Conservation (phyloP, 1,140 invertebrate species). For the Drosophila suzukii region DNA sequence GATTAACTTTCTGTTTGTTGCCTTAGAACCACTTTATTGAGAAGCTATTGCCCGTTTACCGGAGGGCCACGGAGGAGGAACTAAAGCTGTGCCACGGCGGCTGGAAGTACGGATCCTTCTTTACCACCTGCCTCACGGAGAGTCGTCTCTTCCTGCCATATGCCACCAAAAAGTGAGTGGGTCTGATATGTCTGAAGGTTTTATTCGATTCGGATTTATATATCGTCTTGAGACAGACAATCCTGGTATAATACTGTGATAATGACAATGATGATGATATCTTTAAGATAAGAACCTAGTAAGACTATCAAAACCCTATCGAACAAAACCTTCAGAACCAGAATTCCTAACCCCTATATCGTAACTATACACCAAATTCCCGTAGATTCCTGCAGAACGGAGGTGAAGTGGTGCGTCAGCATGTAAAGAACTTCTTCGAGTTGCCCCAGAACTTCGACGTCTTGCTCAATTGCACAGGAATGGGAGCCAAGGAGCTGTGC, state of each 20-base stretch:
- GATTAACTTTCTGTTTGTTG: constrained; percentile 32
- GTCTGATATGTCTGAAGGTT: not conserved
- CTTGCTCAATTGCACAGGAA: constrained; percentile 95
- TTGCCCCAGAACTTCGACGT: constrained; percentile 89
- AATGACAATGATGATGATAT: too few species aligned
- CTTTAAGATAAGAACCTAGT: too few species aligned
- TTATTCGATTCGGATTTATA: not conserved
- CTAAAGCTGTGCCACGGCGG: constrained; percentile 88
- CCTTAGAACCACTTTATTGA: constrained; percentile 91
- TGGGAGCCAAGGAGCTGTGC: constrained; percentile 91
- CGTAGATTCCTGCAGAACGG: constrained; percentile 86
- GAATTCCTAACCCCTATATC: too few species aligned
- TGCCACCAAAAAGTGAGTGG: constrained; percentile 87
- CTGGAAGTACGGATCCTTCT: constrained; percentile 93
- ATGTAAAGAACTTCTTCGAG: constrained; percentile 87
- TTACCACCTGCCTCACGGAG: constrained; percentile 91
- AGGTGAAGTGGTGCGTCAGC: constrained; percentile 86
- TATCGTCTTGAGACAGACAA: too few species aligned
- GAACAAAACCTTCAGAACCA: too few species aligned
- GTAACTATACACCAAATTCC: not conserved
- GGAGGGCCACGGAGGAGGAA: constrained; percentile 89
- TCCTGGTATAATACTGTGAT: too few species aligned
- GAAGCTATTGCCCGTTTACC: constrained; percentile 90
- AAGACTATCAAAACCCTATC: too few species aligned
- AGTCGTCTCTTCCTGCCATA: constrained; percentile 90